Evolutionary conservation across 2,888 invertebrate species (phyloP), one percentile per base, ranked within the genome.

Genomic region (Theristus sp.): DNA sequence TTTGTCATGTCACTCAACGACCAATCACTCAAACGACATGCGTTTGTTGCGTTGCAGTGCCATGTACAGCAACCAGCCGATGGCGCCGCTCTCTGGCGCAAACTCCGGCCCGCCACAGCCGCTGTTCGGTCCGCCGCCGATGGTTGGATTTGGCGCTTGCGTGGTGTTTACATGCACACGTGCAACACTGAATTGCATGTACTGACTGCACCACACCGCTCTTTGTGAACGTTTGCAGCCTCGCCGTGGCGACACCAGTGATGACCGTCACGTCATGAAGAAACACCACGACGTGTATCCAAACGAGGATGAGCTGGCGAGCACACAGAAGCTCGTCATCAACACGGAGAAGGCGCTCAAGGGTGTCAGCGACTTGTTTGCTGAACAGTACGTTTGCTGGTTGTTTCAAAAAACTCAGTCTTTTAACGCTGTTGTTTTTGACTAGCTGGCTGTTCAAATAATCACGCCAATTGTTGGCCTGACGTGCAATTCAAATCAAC

Each of bases 311-410:
- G 89, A 93, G 78, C 69, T 77, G 58, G 72, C 74, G 62, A 75
- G 76, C 62, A 88, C 93, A 62, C 93, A 94, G 76, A 85, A 86
- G 70, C 86, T 87, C 66, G 93, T 94, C n/a, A 87, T 87, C 6
- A 86, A 89, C 74, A 88, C 89, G 25, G 94, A 96, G 78, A 84
- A 86, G 65, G 89, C 91, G 46, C 80, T 96, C 65, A 94, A 94
- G 78, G 82, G 86, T 69, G 89, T 93, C 3, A 90, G 90, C 0
- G 93, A 94, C 76, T 82, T 85, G 64, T 80, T 89, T 69, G 86
- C 84, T 62, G 74, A 71, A n/a, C 3, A 52, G 60, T 71, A 65
- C 66, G 38, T 68, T 72, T 10, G n/a, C 80, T 81, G 64, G 80
- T 46, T 10, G 46, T n/a, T n/a, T n/a, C n/a, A n/a, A n/a, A n/a